A percentile compares a stretch with the other conserved stretches of the same genome.
These are phyloP conservation scores for Sprattus sprattus DNA, from an alignment of 2,113 vertebrate genomes.

Conservation along the genomic window DNA sequence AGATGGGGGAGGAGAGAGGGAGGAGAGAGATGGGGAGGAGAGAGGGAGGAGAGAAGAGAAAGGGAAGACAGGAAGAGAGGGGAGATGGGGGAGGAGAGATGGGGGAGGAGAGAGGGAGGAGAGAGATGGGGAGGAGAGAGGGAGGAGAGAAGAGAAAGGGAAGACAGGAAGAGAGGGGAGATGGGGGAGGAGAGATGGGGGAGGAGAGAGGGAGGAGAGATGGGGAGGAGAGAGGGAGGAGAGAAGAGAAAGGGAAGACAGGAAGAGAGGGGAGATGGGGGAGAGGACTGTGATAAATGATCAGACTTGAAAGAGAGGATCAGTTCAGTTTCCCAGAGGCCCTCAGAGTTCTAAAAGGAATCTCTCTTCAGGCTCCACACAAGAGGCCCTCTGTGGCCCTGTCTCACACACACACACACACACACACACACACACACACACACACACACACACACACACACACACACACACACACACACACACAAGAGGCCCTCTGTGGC, in stretches of 20 bases:
- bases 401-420: neutral
- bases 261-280: neutral
- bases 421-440: slow-evolving; percentile 9
- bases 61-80: neutral
- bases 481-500: no score
- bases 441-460: slow-evolving; percentile 17
- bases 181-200: neutral
- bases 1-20: neutral
- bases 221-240: neutral
- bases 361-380: neutral
- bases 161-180: neutral
- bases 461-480: slow-evolving; percentile 18
- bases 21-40: neutral
- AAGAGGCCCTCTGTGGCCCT: neutral
- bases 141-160: neutral
- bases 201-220: neutral
- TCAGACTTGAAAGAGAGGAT: neutral
- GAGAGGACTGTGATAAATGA: neutral
- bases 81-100: neutral
- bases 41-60: neutral
- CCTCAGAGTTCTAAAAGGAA: neutral
- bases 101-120: neutral
- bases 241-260: neutral
- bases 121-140: neutral
- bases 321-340: neutral